Base-by-base conservation (phyloP, 2,888 invertebrate genomes). In the Myopa tessellatipennis region DNA sequence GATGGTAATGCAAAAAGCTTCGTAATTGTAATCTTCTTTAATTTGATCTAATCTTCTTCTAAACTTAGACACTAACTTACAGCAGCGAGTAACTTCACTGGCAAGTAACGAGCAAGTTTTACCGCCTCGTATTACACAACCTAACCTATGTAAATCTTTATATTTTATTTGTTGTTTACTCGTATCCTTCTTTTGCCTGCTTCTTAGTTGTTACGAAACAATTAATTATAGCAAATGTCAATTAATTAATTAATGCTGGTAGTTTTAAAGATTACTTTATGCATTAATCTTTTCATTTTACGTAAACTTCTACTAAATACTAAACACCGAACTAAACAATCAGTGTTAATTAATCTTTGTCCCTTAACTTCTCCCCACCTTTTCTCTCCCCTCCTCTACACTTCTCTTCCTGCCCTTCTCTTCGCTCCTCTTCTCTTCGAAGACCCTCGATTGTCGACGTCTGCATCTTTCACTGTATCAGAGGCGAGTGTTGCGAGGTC, bases 401-500 rank as follows among this genome's bases (percentile, higher is more conserved):
- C 67, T 76, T 65, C 36, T 38, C 26, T 26, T 26, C 26, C n/a
- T n/a, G 65, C 74, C 78, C 67, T 76, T 65, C 36, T 38, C 26
- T 26, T 26, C 26, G 1, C 26, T 26, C 26, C 70, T 26, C 26
- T 26, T 2, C 26, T 26, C 26, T 26, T 26, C 26, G 6, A 1
- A 10, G 6, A 6, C 10, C 45, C 10, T 45, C 10, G 3, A 6
- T 45, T 38, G 8, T 3, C 38, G 8, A 18, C 55, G n/a, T 50
- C 38, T n/a, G 36, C 52, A 40, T 68, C 73, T 82, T 85, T 89
- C 92, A 93, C 92, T 94, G 93, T 85, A 94, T 94, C 83, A 94
- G 91, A 45, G 94, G 94, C 26, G 94, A 93, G 86, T 92, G 93
- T 88, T 94, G 93, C 84, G 93, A 93, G 69, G 87, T 87, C 90